Percentiles rank a stretch among this genome's conserved stretches.
Conservation (phyloP, 92 coral and sea anemone species). For the Anthopleura xanthogrammica region DNA sequence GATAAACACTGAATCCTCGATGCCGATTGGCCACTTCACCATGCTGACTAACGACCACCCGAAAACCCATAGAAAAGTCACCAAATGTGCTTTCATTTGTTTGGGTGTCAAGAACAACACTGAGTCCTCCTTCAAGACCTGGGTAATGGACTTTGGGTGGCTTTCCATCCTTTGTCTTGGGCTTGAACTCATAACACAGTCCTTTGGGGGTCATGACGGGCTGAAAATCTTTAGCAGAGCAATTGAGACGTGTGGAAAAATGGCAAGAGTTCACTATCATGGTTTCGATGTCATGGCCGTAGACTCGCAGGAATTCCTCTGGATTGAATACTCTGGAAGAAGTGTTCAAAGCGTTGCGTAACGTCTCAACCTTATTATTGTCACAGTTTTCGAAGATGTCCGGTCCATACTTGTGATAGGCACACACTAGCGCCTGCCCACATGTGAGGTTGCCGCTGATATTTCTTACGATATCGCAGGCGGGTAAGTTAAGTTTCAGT, state of each 20-base stretch:
- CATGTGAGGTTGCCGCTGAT: constrained; percentile 51
- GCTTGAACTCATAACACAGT: constrained; percentile 47
- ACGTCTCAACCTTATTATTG: constrained; percentile 6
- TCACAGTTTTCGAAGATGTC: constrained; percentile 31
- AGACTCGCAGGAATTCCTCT: constrained; percentile 40
- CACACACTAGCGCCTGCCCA: constrained; percentile 62
- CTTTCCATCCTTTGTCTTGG: constrained; percentile 13
- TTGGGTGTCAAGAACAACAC: constrained; percentile 41
- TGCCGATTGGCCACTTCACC: constrained; percentile 35
- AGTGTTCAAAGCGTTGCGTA: constrained; percentile 14
- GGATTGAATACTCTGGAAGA: constrained; percentile 35
- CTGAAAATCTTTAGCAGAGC: constrained; percentile 41
- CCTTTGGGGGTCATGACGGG: constrained; percentile 39
- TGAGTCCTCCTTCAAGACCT: constrained; percentile 43
- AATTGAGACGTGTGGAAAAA: background rate
- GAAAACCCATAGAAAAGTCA: constrained; percentile 47
- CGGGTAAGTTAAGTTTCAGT: constrained; percentile 48
- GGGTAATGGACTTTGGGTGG: constrained; percentile 14
- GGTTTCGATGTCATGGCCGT: constrained; percentile 44
- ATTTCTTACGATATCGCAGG: constrained; percentile 27
- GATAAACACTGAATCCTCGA: constrained; percentile 43
- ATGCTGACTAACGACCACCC: constrained; percentile 34
- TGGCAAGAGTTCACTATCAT: constrained; percentile 34
- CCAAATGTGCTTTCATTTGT: constrained; percentile 40
- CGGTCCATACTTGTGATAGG: constrained; percentile 21